A percentile compares a stretch with the other conserved stretches of the same genome.
Conservation (phyloP, 2,797 vertebrate genomes). For the Benthosema pterotum region DNA sequence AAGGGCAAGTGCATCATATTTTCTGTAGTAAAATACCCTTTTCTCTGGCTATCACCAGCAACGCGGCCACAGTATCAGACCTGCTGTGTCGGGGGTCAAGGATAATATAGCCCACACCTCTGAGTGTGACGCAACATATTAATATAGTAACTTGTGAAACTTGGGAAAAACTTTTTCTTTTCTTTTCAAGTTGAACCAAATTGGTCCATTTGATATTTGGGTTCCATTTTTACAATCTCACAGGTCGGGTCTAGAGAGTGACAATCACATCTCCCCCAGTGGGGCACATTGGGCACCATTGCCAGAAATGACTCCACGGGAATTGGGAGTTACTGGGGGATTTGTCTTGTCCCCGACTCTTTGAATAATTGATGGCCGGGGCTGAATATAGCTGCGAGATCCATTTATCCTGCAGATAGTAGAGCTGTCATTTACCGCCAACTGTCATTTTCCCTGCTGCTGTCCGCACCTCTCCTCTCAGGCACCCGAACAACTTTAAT, state of each 20-base stretch:
- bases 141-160: no score
- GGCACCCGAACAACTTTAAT: slow-evolving; percentile 66
- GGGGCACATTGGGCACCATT: slow-evolving; percentile 20
- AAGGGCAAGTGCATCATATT: no score
- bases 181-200: background rate
- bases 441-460: slow-evolving; percentile 56
- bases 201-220: no score
- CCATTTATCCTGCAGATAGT: slow-evolving; percentile 70
- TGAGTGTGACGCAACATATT: background rate
- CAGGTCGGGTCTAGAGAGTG: slow-evolving; percentile 12
- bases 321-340: slow-evolving; percentile 41
- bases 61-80: no score
- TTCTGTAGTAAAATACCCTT: no score
- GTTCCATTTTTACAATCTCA: slow-evolving; percentile 4
- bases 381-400: slow-evolving; percentile 64
- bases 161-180: no score
- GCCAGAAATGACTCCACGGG: slow-evolving; percentile 23
- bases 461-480: slow-evolving; percentile 45
- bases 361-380: slow-evolving; percentile 67
- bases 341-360: slow-evolving; percentile 58
- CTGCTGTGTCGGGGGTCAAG: no score
- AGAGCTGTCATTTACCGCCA: slow-evolving; percentile 67
- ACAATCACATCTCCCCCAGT: slow-evolving; percentile 34
- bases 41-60: no score
- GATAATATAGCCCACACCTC: background rate